Evolutionary conservation across 23 tunicate species (phyloP).

Genomic region (Styela plicata): DNA sequence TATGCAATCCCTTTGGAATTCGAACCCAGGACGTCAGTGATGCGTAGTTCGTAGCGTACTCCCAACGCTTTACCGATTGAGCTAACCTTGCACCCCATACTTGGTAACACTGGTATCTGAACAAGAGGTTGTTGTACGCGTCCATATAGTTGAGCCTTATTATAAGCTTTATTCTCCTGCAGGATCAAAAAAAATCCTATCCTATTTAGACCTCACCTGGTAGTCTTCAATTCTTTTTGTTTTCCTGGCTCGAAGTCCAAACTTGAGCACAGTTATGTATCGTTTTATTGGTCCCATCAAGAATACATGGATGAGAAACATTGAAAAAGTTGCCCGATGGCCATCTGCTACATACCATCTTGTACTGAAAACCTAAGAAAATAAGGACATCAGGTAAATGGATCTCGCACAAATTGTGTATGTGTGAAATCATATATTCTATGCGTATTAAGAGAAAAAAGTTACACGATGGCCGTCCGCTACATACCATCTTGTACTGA

Average conservation of each 20-base stretch:
- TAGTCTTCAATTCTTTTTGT: slow-evolving; percentile 87
- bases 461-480: slow-evolving; percentile 69
- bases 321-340: slow-evolving; percentile 29
- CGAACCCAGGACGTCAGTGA: no score
- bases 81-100: no score
- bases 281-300: slow-evolving; percentile 87
- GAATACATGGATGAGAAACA: slow-evolving; percentile 45
- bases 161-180: no score
- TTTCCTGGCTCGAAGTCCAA: slow-evolving; percentile 64
- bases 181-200: no score
- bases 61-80: no score
- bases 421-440: neutral
- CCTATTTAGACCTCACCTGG: slow-evolving; percentile 72
- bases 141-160: no score
- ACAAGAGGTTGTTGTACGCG: no score
- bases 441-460: neutral
- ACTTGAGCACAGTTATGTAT: slow-evolving; percentile 53
- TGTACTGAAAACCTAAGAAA: slow-evolving; percentile 66
- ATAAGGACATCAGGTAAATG: neutral
- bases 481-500: slow-evolving; percentile 80
- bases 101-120: no score
- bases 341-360: slow-evolving; percentile 92
- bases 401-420: no score
- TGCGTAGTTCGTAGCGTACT: no score
- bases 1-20: no score